Conservation (phyloP, 2,888 invertebrate species). For the Nemotelus nigrinus region DNA sequence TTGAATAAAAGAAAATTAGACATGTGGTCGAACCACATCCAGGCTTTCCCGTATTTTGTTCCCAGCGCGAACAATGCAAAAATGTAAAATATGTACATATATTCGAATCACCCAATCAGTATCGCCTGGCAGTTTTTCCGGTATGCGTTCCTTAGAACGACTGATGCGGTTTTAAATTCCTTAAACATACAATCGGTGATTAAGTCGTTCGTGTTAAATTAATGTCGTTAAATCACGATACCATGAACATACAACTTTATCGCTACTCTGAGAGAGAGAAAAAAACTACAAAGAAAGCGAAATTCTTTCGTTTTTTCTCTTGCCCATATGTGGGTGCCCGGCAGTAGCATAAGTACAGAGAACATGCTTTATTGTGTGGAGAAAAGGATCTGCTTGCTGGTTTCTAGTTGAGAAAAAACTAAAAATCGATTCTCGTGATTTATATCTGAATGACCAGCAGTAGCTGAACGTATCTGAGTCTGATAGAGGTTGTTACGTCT, state of each 20-base stretch:
- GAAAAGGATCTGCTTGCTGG: conserved; percentile 14
- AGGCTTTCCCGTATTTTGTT: neutral
- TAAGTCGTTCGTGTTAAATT: conserved; percentile 49
- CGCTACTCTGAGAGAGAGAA: neutral
- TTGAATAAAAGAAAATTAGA: neutral
- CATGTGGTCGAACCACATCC: neutral
- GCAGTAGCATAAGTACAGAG: neutral
- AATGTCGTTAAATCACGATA: conserved; percentile 50
- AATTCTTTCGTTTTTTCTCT: neutral
- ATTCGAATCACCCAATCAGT: neutral
- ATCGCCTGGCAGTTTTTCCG: neutral
- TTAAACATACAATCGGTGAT: conserved; percentile 43
- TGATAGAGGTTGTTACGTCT: neutral
- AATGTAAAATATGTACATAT: neutral
- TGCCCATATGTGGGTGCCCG: neutral
- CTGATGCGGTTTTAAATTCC: conserved; percentile 46
- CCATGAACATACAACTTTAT: conserved; percentile 5
- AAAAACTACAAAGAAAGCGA: neutral
- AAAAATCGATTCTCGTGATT: conserved; percentile 48
- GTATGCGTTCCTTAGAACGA: neutral
- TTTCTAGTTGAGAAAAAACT: neutral
- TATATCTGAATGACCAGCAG: conserved; percentile 42
- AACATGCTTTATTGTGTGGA: neutral
- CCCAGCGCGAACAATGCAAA: neutral
- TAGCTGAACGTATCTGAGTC: conserved; percentile 3